These are phyloP conservation scores for Crotophaga sulcirostris DNA, from an alignment of 2,113 vertebrate species.

Conservation along the genomic window DNA sequence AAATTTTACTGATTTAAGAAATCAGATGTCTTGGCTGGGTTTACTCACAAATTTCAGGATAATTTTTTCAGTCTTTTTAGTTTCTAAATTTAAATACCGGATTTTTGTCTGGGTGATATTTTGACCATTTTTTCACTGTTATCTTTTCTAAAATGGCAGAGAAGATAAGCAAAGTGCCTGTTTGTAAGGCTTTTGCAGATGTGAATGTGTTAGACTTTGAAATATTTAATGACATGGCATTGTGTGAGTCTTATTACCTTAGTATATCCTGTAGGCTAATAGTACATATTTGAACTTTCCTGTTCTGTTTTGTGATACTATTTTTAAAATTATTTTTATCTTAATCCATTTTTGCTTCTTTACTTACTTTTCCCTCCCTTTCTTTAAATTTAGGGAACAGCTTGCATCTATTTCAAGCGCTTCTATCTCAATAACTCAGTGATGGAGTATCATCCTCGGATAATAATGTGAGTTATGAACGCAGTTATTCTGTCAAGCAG, in stretches of 20 bases:
- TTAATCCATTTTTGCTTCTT: neutral
- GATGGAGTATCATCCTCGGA: constrained; percentile 95
- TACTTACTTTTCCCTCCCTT: neutral
- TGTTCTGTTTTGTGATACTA: neutral
- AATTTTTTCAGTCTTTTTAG: neutral
- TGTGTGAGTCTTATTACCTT: neutral
- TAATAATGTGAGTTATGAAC: constrained; percentile 89
- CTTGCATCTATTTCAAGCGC: constrained; percentile 93
- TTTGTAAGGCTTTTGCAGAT: neutral
- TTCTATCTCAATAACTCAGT: constrained; percentile 97
- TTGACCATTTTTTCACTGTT: neutral
- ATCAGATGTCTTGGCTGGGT: neutral
- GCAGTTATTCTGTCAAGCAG: neutral
- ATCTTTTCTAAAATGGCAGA: neutral
- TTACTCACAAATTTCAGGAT: neutral
- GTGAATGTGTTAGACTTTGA: neutral
- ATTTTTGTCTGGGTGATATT: neutral
- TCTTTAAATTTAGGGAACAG: constrained; percentile 84
- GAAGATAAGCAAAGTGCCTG: neutral
- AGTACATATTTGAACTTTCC: neutral
- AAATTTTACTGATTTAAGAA: neutral
- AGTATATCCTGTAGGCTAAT: neutral
- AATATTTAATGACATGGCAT: neutral
- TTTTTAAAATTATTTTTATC: neutral
- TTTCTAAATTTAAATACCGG: neutral